Percentiles rank a stretch among this genome's conserved stretches.
Evolutionary conservation across 2,797 vertebrate species (phyloP).

Genomic region (Gobionotothen gibberifrons): DNA sequence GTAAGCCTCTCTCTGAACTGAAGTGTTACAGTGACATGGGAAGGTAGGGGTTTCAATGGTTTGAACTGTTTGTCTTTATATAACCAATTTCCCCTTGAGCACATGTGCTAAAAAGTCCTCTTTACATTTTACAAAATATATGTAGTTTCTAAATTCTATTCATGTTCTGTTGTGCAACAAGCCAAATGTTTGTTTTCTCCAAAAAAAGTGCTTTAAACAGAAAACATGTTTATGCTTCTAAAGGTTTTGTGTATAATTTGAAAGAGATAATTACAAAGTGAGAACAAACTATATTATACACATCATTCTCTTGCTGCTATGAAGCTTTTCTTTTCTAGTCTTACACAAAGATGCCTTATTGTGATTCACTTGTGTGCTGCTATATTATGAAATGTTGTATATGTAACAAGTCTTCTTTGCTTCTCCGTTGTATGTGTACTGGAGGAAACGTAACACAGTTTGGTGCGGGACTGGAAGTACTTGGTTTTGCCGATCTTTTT

Average conservation of each 20-base stretch:
- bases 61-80: constrained; percentile 43
- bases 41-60: constrained; percentile 47
- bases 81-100: constrained; percentile 38
- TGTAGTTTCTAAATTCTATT: constrained; percentile 56
- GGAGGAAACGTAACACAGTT: constrained; percentile 85
- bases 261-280: constrained; percentile 75
- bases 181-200: constrained; percentile 58
- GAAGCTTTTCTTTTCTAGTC: constrained; percentile 92
- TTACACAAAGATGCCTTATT: constrained; percentile 94
- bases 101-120: constrained; percentile 52
- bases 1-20: constrained; percentile 59
- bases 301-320: constrained; percentile 90
- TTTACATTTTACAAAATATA: constrained; percentile 54
- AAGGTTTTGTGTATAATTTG: constrained; percentile 86
- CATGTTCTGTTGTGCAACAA: constrained; percentile 66
- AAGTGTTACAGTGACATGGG: constrained; percentile 41
- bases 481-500: constrained; percentile 80
- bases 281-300: constrained; percentile 72
- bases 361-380: constrained; percentile 98
- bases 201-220: constrained; percentile 75
- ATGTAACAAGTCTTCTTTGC: constrained; percentile 92
- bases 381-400: constrained; percentile 95
- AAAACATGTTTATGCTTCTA: constrained; percentile 65
- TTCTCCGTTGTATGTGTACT: constrained; percentile 83
- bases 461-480: constrained; percentile 92